Evolutionary conservation across 2,797 vertebrate genomes (phyloP), one percentile per base, ranked within the genome.

Genomic region (Fistularia tabacaria): DNA sequence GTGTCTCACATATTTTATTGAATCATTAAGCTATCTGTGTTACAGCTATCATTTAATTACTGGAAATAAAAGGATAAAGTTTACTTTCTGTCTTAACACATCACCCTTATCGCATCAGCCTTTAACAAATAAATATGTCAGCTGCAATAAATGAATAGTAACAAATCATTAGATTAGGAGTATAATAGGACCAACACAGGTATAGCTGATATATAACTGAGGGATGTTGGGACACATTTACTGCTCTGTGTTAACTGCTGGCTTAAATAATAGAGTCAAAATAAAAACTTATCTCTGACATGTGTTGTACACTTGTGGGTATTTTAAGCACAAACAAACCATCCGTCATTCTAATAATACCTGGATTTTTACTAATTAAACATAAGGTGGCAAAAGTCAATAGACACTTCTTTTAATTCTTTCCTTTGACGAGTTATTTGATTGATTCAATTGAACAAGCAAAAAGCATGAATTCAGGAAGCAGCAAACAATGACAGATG

Each of bases 71-170:
- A 41, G 6, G 9, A 48, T 14, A 38, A 12, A 7, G 11, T 54
- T 62, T 3, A 44, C 25, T 43, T 41, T 54, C 43, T 46, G 46
- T 52, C 12, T 9, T 38, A 15, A 14, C 12, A 36, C 48, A 38
- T 49, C 25, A 39, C 45, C 8, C n/a, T 46, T 25, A 25, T 5
- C 5, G 5, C 25, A 25, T 25, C 25, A 25, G 25, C 5, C 25
- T 25, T 25, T 25, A 25, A 25, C 25, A 25, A 25, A 25, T 25
- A 25, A 25, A 25, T 2, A 25, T 25, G 25, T 25, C 25, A 46
- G 14, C 46, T 48, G 5, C 9, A 48, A 48, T 40, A 40, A 40
- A 40, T 25, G 2, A 41, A 47, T 15, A 46, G 8, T 6, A 9
- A n/a, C 43, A 10, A 56, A 38, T 9, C 6, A 7, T 47, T 57